Evolutionary conservation across 2,113 vertebrate species (phyloP), one percentile per base, ranked within the genome.

Genomic region (Oplegnathus fasciatus): DNA sequence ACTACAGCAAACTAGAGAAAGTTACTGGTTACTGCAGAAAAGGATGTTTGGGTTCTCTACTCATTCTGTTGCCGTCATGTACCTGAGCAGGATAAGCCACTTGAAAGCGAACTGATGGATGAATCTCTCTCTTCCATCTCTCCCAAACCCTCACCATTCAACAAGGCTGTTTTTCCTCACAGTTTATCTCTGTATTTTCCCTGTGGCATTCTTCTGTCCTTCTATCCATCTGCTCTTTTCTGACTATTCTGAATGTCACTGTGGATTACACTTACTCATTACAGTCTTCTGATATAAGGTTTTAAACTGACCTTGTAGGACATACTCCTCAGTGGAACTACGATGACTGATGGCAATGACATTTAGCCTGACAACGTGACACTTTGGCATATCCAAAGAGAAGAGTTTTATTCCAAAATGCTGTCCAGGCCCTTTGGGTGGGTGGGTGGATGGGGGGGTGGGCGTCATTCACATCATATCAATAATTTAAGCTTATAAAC

Each of bases 151-250:
- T 48, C 34, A 2, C 11, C n/a, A n/a, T 32, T 44, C n/a, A 73
- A 50, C 67, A 28, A 9, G 37, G 10, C 74, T 37, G 13, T 24
- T 68, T 75, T 69, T 13, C 9, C 5, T 24, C 42, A 2, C 17
- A 61, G 15, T 77, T 73, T 58, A 1, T 44, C 57, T 58, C 52
- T 60, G 32, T 1, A 54, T 58, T 70, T 70, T 17, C 64, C 40
- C 24, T 0, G 0, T 30, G 34, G 28, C 42, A 5, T 10, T 61
- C 32, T 57, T 75, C 44, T 58, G 50, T 2, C 71, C 58, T 20
- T 58, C 68, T 15, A n/a, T 44, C 34, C 68, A 76, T 48, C 67
- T 86, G 69, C 69, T 75, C 52, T 46, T 52, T 40, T 40, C 14
- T 58, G 52, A 32, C 20, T 64, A 6, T 15, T 77, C 52, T 67